Percentiles rank a stretch among this genome's conserved stretches.
phyloP scores from a whole-genome alignment of 2,888 invertebrate species.

The Thymelicus sylvestris region DNA sequence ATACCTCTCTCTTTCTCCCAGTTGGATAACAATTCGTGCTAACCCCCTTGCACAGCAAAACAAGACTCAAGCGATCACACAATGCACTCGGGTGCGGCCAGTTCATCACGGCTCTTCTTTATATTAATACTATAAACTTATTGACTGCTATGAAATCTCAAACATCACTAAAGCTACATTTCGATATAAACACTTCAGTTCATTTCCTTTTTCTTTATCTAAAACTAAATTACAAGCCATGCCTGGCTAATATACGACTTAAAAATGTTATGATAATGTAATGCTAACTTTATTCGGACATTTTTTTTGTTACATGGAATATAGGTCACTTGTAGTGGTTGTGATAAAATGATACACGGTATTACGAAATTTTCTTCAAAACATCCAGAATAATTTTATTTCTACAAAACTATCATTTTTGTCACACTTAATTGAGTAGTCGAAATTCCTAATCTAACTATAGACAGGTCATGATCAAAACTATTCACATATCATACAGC shows the following conservation, averaged over 20 bases:
- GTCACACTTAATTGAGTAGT: too few species aligned
- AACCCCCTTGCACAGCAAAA: conserved; percentile 48
- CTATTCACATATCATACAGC: too few species aligned
- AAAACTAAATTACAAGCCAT: conserved; percentile 11
- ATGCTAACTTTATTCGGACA: too few species aligned
- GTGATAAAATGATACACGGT: too few species aligned
- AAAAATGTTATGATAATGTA: background rate
- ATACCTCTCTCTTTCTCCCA: background rate
- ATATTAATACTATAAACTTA: background rate
- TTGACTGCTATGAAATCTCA: conserved; percentile 16
- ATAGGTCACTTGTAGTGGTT: too few species aligned
- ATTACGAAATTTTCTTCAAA: too few species aligned
- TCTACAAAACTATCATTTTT: too few species aligned
- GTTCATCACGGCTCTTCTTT: conserved; percentile 6
- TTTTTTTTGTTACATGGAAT: too few species aligned
- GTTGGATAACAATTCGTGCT: background rate
- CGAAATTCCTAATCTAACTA: too few species aligned
- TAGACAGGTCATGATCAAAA: too few species aligned
- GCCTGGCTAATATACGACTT: conserved; percentile 1
- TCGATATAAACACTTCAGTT: conserved; percentile 5
- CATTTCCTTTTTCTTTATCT: background rate
- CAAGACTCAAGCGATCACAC: conserved; percentile 61
- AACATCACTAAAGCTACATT: background rate
- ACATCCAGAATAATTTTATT: too few species aligned
- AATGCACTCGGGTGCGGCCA: conserved; percentile 55